These are phyloP conservation scores for Morone chrysops DNA, from an alignment of 2,113 vertebrate species.

Conservation along the genomic window DNA sequence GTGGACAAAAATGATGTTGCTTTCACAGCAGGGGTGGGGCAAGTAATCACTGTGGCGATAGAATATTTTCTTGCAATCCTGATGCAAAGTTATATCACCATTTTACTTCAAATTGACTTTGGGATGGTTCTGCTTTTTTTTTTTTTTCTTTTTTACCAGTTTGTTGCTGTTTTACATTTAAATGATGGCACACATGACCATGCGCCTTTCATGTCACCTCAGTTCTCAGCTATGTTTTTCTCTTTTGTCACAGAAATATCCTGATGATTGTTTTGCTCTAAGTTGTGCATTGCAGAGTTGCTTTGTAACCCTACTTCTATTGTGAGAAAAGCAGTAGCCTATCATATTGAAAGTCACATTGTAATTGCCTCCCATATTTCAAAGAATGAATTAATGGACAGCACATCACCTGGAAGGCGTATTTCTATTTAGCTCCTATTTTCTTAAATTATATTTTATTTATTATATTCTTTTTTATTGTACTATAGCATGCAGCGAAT, in stretches of 20 bases:
- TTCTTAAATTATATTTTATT: background rate
- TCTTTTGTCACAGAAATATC: background rate
- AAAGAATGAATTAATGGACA: background rate
- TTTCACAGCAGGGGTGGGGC: background rate
- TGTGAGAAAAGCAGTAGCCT: background rate
- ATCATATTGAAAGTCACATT: background rate
- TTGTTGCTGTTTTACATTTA: slow-evolving; percentile 12
- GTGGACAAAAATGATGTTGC: background rate
- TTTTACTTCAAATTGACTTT: background rate
- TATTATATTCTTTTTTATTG: background rate
- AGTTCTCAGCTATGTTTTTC: background rate
- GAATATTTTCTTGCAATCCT: slow-evolving; percentile 15
- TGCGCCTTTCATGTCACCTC: background rate
- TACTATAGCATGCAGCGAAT: background rate
- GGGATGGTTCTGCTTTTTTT: background rate
- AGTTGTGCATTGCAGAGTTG: background rate
- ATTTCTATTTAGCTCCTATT: background rate
- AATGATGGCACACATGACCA: background rate
- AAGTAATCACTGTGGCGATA: slow-evolving; percentile 19
- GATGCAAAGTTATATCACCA: background rate
- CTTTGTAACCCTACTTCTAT: background rate
- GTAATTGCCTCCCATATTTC: background rate
- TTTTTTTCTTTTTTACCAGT: background rate
- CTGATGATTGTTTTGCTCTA: background rate
- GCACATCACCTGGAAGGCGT: background rate